Evolutionary conservation across 2,888 invertebrate species (phyloP), one percentile per base, ranked within the genome.

Genomic region (Oligia latruncula): DNA sequence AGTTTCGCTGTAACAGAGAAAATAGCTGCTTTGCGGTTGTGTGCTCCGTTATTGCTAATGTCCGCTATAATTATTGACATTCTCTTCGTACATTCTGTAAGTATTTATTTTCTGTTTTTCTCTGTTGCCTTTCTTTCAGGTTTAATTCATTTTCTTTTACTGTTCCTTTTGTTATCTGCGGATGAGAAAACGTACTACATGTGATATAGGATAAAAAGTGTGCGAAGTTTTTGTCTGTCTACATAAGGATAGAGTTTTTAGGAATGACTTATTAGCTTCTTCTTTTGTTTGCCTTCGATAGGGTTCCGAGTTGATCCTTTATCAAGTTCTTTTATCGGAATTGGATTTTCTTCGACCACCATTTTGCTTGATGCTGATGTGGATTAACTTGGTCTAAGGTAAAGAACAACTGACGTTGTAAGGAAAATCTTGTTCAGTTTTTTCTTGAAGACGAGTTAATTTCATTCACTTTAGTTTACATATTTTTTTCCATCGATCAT

Each of bases 11-110:
- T n/a, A 81, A 78, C 35, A 35, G 74, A 77, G 77, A 71, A 84
- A 87, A 82, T 77, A 84, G 73, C 80, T 77, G 74, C 70, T 87
- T 76, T 78, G 82, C 74, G 81, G 84, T 81, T 46, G 68, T 74
- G 77, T 78, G 49, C 71, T 52, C 77, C 82, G 78, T 89, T 88
- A 88, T 84, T 85, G 76, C 81, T 84, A 88, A 89, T 87, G 82
- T 82, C 73, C 73, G 71, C 86, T 78, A 82, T 89, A 89, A 90
- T 90, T 90, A 90, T 89, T 83, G 87, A 81, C 84, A 84, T 83
- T 81, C 82, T 79, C 81, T 43, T 46, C 55, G 66, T 71, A 65
- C 68, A 20, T 29, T 60, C 43, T 23, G 23, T 80, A 67, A 73
- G 60, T 72, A 67, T 62, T 40, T 71, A 76, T 80, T 35, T 29